phyloP scores from a whole-genome alignment of 1,140 invertebrate genomes.

The Galleria mellonella region DNA sequence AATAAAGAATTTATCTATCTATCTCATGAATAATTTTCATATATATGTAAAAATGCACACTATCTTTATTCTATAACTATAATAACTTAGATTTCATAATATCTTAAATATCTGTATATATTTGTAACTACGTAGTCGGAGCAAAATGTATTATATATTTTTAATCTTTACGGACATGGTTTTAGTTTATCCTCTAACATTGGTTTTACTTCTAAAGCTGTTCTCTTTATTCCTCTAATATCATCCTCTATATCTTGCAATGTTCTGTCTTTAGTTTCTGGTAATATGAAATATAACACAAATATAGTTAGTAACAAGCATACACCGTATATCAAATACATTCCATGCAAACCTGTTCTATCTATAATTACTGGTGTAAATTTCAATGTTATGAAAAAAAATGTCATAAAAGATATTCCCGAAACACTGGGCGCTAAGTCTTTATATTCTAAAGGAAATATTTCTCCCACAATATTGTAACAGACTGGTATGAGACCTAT shows the following conservation, averaged over 20 bases:
- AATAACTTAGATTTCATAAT: no score
- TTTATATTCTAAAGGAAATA: conserved; percentile 36
- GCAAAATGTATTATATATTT: no score
- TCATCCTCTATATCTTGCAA: conserved; percentile 42
- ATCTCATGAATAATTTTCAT: no score
- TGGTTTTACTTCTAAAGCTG: background rate
- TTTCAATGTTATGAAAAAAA: conserved; percentile 25
- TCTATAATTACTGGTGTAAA: conserved; percentile 29
- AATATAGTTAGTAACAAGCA: conserved; percentile 19
- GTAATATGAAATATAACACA: conserved; percentile 27
- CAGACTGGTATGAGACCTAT: conserved; percentile 28
- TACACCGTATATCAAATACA: conserved; percentile 25
- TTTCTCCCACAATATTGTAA: conserved; percentile 31
- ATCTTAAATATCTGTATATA: no score
- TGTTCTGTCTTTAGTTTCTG: conserved; percentile 44
- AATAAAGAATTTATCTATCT: no score
- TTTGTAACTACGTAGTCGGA: no score
- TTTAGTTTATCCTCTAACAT: background rate
- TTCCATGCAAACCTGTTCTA: conserved; percentile 21
- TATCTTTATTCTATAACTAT: no score
- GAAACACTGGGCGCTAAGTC: conserved; percentile 20
- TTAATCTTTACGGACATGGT: no score
- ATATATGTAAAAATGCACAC: no score
- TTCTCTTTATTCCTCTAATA: conserved; percentile 21
- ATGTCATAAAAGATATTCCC: conserved; percentile 26